Percentiles rank a stretch among this genome's conserved stretches.
phyloP scores from a whole-genome alignment of 2,113 vertebrate genomes.

The Fregata magnificens region DNA sequence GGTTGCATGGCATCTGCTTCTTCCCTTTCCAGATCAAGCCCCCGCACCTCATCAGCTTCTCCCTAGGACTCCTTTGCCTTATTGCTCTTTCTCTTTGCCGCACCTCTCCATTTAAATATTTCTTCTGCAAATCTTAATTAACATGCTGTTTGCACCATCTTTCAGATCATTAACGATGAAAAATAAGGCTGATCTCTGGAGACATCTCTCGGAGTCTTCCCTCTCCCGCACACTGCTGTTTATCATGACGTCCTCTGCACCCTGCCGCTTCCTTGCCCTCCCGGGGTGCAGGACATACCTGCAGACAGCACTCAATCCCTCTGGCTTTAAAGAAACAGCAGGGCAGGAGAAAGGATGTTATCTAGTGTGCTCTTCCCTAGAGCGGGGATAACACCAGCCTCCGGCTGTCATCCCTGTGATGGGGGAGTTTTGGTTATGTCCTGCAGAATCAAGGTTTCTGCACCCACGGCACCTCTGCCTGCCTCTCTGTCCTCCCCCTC shows the following conservation, averaged over 20 bases:
- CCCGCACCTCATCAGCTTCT: neutral
- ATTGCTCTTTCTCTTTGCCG: neutral
- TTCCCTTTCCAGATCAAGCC: neutral
- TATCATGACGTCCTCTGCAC: neutral
- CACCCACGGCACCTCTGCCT: neutral
- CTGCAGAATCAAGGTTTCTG: neutral
- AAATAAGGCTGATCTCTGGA: neutral
- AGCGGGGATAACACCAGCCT: neutral
- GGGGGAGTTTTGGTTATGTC: neutral
- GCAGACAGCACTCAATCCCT: accelerated
- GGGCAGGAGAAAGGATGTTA: neutral
- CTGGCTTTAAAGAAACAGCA: neutral
- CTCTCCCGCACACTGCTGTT: neutral
- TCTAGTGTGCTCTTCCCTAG: neutral
- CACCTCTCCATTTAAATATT: neutral
- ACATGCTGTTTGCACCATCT: neutral
- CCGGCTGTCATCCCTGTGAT: accelerated
- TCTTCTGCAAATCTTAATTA: neutral
- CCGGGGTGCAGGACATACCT: neutral
- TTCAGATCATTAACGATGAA: neutral
- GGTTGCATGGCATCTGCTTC: neutral
- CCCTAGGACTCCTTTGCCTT: neutral
- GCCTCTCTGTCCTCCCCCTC: accelerated
- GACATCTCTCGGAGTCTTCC: neutral
- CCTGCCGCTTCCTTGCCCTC: neutral